Conservation (phyloP, 1,140 invertebrate genomes). For the Drosophila ironensis region DNA sequence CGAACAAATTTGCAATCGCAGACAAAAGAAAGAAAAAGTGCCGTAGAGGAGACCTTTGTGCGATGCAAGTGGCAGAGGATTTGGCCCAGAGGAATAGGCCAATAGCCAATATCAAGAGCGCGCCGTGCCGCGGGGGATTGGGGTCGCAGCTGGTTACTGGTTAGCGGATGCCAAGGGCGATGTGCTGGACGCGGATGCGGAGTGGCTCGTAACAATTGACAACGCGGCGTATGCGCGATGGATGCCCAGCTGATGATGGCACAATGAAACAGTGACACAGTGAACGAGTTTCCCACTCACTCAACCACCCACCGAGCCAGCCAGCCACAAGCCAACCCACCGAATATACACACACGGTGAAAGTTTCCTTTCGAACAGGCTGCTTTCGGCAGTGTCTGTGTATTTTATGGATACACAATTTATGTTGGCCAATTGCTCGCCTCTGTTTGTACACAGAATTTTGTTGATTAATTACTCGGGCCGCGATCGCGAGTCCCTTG, state of each 20-base stretch:
- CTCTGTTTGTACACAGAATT: constrained; percentile 49
- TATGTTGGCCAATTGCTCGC: constrained; percentile 65
- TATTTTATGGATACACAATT: constrained; percentile 78
- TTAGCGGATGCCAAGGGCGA: constrained; percentile 62
- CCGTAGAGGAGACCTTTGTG: background rate
- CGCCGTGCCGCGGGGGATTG: constrained; percentile 48
- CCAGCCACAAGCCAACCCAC: constrained; percentile 4
- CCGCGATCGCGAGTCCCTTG: no score
- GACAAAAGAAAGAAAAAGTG: constrained; percentile 29
- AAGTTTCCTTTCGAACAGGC: constrained; percentile 41
- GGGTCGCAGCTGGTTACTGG: constrained; percentile 45
- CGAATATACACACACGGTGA: constrained; percentile 18
- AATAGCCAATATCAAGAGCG: constrained; percentile 74
- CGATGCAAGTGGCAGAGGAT: constrained; percentile 1
- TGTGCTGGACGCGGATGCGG: background rate
- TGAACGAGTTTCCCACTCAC: constrained; percentile 63
- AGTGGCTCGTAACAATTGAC: constrained; percentile 56
- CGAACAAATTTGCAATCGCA: constrained; percentile 61
- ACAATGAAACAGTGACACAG: constrained; percentile 76
- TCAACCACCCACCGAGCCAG: constrained; percentile 15
- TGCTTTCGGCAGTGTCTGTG: constrained; percentile 35
- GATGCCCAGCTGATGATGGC: constrained; percentile 50
- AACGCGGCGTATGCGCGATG: constrained; percentile 76
- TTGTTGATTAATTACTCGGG: constrained; percentile 18
- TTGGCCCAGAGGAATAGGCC: constrained; percentile 50